These are phyloP conservation scores for Leptinotarsa texana DNA, from an alignment of 1,140 invertebrate genomes.

Conservation along the genomic window DNA sequence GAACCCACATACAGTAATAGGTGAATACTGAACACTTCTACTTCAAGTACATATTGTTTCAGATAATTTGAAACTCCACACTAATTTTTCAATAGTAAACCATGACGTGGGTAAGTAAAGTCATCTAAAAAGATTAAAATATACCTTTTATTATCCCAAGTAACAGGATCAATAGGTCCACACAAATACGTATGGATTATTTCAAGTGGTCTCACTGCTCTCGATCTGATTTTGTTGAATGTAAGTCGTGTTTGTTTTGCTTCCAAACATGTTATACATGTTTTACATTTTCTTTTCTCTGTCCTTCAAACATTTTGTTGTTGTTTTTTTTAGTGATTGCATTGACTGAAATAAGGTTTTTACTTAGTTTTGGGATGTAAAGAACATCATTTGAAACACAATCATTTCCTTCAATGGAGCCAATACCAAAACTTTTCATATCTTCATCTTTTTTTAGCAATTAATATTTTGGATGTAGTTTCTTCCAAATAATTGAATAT, in stretches of 20 bases:
- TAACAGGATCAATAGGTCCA: background rate
- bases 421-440: background rate
- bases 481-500: background rate
- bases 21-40: too few relatives aligned
- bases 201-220: background rate
- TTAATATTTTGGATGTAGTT: background rate
- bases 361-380: background rate
- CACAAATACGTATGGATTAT: background rate
- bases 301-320: background rate
- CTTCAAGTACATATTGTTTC: background rate
- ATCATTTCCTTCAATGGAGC: background rate
- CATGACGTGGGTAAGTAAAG: background rate
- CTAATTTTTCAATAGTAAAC: background rate
- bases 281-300: background rate
- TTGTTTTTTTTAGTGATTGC: conserved; percentile 9
- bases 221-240: conserved; percentile 26
- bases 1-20: too few relatives aligned
- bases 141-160: background rate
- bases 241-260: conserved; percentile 40
- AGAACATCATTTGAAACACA: conserved; percentile 3
- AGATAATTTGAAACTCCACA: background rate
- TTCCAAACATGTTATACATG: conserved; percentile 41
- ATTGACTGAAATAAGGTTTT: background rate
- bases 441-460: conserved; percentile 11
- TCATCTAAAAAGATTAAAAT: background rate